Evolutionary conservation across 1,140 invertebrate genomes (phyloP).

Genomic region (Arctopsyche grandis): DNA sequence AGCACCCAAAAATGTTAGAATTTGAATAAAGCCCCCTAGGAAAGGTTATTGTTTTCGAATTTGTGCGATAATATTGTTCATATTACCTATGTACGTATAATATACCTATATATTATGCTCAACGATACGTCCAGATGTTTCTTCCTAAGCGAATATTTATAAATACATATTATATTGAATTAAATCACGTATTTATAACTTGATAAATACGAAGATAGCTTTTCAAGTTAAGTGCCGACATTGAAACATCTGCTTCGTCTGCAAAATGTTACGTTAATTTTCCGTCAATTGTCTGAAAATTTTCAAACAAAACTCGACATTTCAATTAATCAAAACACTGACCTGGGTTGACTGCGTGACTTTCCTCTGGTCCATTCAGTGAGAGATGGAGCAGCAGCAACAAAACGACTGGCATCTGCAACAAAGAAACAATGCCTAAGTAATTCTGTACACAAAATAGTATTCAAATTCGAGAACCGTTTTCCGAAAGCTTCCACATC

Average conservation of each 20-base stretch:
- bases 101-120: neutral
- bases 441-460: neutral
- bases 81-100: neutral
- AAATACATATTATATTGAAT: neutral
- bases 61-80: too few relatives aligned
- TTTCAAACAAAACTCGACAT: neutral
- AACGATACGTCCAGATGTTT: neutral
- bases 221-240: neutral
- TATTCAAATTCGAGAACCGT: constrained; percentile 5
- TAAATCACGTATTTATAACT: neutral
- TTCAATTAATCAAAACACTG: constrained; percentile 31
- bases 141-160: neutral
- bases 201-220: neutral
- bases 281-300: neutral
- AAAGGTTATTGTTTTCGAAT: neutral
- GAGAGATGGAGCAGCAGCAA: constrained; percentile 52
- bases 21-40: neutral
- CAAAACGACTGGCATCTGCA: constrained; percentile 52
- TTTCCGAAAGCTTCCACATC: neutral
- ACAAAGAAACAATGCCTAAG: constrained; percentile 21
- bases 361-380: constrained; percentile 52
- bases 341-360: constrained; percentile 53
- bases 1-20: neutral
- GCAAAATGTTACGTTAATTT: constrained; percentile 5
- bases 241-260: neutral